Base-by-base conservation (phyloP, 2,888 invertebrate genomes). In the Euzophera pinguis region DNA sequence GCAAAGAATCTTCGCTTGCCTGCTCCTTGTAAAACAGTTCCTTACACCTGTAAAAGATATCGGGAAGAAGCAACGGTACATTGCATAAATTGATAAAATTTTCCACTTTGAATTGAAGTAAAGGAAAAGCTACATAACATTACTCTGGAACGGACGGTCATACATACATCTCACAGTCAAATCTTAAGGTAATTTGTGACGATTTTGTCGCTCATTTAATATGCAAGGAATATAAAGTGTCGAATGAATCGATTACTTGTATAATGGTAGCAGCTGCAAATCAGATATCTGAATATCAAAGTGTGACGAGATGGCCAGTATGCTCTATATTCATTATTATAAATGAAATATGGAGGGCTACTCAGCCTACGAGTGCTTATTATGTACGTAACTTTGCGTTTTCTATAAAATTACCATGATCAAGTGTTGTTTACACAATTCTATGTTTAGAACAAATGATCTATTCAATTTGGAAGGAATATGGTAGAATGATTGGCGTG, bases 191-290 rank as follows among this genome's bases (percentile, higher is more conserved):
- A 84, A 87, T 90, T 87, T 88, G 84, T 86, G 84, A 84, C 67
- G 84, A 85, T 86, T 87, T 88, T 81, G 89, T 87, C 67, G 62
- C 82, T 88, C 81, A 88, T 86, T 88, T 84, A 88, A 79, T 86
- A 88, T 86, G 86, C 86, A 84, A 86, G 82, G 89, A 89, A 90
- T 90, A 89, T 88, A 89, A 89, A 90, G 82, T 77, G 76, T 71
- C 71, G 61, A 70, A 68, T 60, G 81, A 78, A 81, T 80, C 69
- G 75, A 73, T 71, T 67, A 68, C 60, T 59, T 57, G 63, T 54
- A 61, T 64, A 62, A 60, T 63, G 56, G 57, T 56, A 68, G 69
- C 81, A 81, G 75, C 78, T 82, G 81, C 75, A 74, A 79, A 81
- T 74, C 71, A 74, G 70, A 63, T 69, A 81, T 87, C 78, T 81